Base-by-base conservation (phyloP, 2,888 invertebrate species). In the Eupeodes luniger region DNA sequence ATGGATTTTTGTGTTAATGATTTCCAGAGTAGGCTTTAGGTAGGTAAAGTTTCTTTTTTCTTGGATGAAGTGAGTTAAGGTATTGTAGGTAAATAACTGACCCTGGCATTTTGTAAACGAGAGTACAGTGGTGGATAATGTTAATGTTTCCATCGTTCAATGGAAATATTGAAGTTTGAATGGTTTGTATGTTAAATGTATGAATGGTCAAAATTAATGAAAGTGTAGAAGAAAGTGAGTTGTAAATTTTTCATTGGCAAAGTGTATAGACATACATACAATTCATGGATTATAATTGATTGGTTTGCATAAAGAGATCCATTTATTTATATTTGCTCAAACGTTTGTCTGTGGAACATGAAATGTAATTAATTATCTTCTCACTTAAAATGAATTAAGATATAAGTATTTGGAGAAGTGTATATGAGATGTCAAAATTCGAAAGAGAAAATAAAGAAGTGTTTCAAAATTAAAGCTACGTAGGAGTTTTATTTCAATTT, bases 1-100 rank as follows among this genome's bases (percentile, higher is more conserved):
- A 88, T 88, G 47, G 75, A 70, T 49, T 64, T 79, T 70, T 69
- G 53, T 72, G 75, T 85, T 85, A 85, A 88, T 88, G 81, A 51
- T 55, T 57, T 80, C 57, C 27, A 27, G 27, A 27, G 27, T 27
- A 27, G 27, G 27, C 27, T 27, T 27, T 27, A 27, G 44, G 51
- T 70, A 10, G 27, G 14, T 66, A 14, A 12, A 9, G 16, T 7
- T 9, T 36, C n/a, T 55, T 27, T 27, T 27, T 27, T 27, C 27
- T 27, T 27, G n/a, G 57, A 49, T 74, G 79, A 74, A 67, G 74
- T 62, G 27, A 12, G 44, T 1, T 27, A 27, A 5, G 40, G 6
- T 9, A 40, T 40, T 9, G 14, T 16, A 44, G 12, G 14, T 59
- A 59, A 36, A 12, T 16, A 57, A 59, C 3, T 59, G 34, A 59